Base-by-base conservation (phyloP, 2,888 invertebrate genomes). In the Elysia crispata region DNA sequence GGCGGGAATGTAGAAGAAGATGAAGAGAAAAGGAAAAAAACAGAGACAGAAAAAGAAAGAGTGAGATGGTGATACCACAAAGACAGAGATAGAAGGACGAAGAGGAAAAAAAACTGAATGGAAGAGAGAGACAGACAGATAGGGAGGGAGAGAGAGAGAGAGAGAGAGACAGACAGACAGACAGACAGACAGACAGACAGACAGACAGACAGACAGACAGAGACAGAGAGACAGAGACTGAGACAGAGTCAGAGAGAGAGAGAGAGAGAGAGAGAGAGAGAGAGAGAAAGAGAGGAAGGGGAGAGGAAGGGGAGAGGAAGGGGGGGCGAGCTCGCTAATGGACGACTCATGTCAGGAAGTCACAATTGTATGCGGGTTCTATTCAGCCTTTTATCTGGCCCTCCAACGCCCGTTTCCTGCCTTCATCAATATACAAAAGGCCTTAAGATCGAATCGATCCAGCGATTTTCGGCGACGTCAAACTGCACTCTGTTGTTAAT, bases 231-330 rank as follows among this genome's bases (percentile, higher is more conserved):
- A 41, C 20, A 41, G 23, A 13, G 41, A 33, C 31, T 54, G 50
- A 77, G 20, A 30, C 67, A 77, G 25, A 66, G 49, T 54, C 8
- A 69, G 76, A 20, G 31, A 41, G 76, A 31, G 31, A 41, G 77
- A 31, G 31, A 41, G 69, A 69, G 31, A 57, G 49, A 69, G 57
- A 69, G 77, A 69, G 69, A 15, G 31, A 57, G 60, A 28, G 23
- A 28, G n/a, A 23, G 50, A 13, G 18, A 75, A 11, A 31, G 25
- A 57, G n/a, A 31, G 60, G 31, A 60, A n/a, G n/a, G n/a, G n/a
- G n/a, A n/a, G n/a, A n/a, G n/a, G n/a, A n/a, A n/a, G n/a, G n/a
- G n/a, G n/a, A n/a, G n/a, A n/a, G n/a, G n/a, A n/a, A n/a, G n/a
- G n/a, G n/a, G n/a, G n/a, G n/a, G n/a, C n/a, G n/a, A n/a, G n/a